phyloP scores from a whole-genome alignment of 2,113 vertebrate genomes.

The Okapia johnstoni region DNA sequence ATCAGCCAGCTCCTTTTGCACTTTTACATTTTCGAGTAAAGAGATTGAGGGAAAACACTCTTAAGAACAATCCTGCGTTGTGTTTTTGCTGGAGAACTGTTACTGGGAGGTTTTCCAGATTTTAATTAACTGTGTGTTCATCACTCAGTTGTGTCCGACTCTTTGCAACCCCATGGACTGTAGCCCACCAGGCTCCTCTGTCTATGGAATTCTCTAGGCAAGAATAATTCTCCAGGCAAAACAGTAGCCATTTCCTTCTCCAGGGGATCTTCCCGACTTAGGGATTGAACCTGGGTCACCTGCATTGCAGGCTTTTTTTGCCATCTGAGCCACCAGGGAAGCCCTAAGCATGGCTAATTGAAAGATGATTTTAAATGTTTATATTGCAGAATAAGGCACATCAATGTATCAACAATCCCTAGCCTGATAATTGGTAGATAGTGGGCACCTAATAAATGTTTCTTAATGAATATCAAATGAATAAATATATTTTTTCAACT shows the following conservation, averaged over 20 bases:
- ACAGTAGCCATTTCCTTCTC: background rate
- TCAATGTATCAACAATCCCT: background rate
- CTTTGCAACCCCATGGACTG: background rate
- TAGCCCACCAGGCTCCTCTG: background rate
- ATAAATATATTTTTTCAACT: background rate
- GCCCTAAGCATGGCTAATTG: background rate
- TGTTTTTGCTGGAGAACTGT: background rate
- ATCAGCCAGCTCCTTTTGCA: background rate
- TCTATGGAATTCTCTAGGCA: background rate
- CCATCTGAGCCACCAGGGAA: background rate
- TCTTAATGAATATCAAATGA: background rate
- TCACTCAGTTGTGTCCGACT: background rate
- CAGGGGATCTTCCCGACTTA: background rate
- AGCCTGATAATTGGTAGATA: background rate
- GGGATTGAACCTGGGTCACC: background rate
- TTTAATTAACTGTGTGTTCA: background rate
- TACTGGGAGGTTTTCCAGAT: background rate
- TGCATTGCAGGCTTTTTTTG: background rate
- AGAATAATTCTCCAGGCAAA: background rate
- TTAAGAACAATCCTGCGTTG: background rate
- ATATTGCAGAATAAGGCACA: background rate
- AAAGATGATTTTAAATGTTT: background rate
- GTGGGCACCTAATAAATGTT: background rate
- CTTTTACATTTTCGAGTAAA: background rate
- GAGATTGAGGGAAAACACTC: background rate